These are phyloP conservation scores for western clawed frog (Xenopus tropicalis) DNA, from an alignment of 2,113 vertebrate genomes.

Conservation along the genomic window UCB_Xtro_10.0 CM004450.2:45183501-45184000, in stretches of 20 bases:
- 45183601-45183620: too few species aligned
- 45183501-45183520: too few species aligned
- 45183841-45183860: slow-evolving; percentile 54
- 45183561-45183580: too few species aligned
- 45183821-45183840: slow-evolving; percentile 42
- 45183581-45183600: too few species aligned
- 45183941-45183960: slow-evolving; percentile 1
- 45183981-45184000: neutral
- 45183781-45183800: too few species aligned
- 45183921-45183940: neutral
- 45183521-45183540: too few species aligned
- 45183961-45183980: neutral
- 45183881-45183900: slow-evolving; percentile 73
- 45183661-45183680: slow-evolving; percentile 78
- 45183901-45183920: neutral
- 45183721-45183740: too few species aligned
- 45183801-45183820: slow-evolving; percentile 44
- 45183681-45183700: slow-evolving; percentile 83
- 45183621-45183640: too few species aligned
- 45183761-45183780: too few species aligned
- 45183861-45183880: slow-evolving; percentile 67
- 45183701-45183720: slow-evolving; percentile 55
- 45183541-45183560: too few species aligned
- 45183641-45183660: slow-evolving; percentile 66
- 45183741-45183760: too few species aligned